These are phyloP conservation scores for Calameuta filiformis DNA, from an alignment of 2,888 invertebrate species.

Conservation along the genomic window DNA sequence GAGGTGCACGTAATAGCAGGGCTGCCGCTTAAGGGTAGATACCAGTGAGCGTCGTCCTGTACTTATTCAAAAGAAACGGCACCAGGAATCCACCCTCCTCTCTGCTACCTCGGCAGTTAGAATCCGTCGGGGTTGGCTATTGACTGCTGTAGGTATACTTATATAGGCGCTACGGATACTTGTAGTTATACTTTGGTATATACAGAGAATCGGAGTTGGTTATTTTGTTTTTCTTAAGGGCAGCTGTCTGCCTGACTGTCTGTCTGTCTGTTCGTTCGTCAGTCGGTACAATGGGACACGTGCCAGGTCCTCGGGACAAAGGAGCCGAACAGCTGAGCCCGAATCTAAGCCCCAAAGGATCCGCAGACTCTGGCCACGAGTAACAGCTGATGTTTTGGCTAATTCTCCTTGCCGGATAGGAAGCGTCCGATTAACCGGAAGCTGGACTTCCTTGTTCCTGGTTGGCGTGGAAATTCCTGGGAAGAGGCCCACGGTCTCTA, in stretches of 20 bases:
- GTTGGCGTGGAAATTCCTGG: too few species aligned
- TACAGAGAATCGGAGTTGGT: background rate
- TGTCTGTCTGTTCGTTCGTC: constrained; percentile 32
- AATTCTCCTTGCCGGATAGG: background rate
- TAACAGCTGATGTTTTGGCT: constrained; percentile 2
- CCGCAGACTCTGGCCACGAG: background rate
- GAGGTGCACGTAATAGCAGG: background rate
- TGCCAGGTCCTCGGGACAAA: constrained; percentile 19
- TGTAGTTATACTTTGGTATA: background rate
- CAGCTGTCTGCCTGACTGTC: constrained; percentile 14
- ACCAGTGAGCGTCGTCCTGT: background rate
- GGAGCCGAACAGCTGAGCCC: constrained; percentile 8
- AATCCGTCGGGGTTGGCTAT: background rate
- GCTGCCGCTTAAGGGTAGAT: background rate
- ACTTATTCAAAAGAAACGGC: background rate
- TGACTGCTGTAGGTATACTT: background rate
- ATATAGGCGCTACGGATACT: background rate
- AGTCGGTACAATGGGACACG: constrained; percentile 44
- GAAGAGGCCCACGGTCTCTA: background rate
- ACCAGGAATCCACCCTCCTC: background rate
- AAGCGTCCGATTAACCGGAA: background rate
- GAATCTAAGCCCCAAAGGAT: constrained; percentile 7
- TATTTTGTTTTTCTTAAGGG: background rate
- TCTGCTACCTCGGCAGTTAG: background rate
- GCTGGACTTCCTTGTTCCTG: background rate